Evolutionary conservation across 2,888 invertebrate genomes (phyloP).

Genomic region (Oegoconia quadripuncta): DNA sequence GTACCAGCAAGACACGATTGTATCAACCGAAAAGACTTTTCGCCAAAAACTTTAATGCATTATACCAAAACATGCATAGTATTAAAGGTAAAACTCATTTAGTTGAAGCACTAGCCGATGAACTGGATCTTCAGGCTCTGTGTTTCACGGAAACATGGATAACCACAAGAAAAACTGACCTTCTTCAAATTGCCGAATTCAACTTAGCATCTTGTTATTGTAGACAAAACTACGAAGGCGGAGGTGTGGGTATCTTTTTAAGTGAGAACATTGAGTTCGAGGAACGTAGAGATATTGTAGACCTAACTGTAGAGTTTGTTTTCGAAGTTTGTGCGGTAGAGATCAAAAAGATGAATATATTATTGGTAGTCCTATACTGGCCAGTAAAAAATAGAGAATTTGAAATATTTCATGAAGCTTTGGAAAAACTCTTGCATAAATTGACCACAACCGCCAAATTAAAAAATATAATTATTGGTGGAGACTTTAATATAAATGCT

Average conservation of each 20-base stretch:
- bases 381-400: background rate
- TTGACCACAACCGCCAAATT: too few relatives aligned
- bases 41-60: too few relatives aligned
- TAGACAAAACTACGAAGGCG: background rate
- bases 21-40: too few relatives aligned
- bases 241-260: constrained; percentile 3
- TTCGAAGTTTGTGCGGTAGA: constrained; percentile 13
- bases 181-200: background rate
- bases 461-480: too few relatives aligned
- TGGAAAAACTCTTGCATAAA: too few relatives aligned
- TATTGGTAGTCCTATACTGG: constrained; percentile 12
- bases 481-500: too few relatives aligned
- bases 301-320: constrained; percentile 6
- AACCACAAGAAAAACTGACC: background rate
- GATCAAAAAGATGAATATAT: constrained; percentile 4
- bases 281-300: constrained; percentile 4
- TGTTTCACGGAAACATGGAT: background rate
- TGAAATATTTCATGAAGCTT: too few relatives aligned
- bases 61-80: constrained; percentile 1
- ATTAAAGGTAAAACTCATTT: background rate
- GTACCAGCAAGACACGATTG: too few relatives aligned
- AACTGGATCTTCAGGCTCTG: background rate
- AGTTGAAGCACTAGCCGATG: background rate
- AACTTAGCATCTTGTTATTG: background rate
- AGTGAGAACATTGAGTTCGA: constrained; percentile 1